Evolutionary conservation across 2,113 vertebrate genomes (phyloP), one percentile per base, ranked within the genome.

Genomic region (Limnothrissa miodon): DNA sequence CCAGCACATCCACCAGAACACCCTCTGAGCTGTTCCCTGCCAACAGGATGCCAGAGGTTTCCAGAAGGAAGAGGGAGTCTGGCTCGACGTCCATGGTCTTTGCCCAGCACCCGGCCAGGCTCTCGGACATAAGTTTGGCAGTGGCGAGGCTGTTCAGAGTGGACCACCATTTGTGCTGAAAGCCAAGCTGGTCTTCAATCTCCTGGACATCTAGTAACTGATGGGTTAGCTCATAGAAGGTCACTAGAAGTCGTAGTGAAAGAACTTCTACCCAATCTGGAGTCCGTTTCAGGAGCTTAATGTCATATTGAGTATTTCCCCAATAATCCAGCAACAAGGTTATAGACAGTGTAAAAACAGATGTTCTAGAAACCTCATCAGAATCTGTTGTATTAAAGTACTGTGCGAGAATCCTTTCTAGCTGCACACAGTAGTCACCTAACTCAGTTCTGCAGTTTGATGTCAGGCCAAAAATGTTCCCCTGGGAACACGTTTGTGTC

Each of bases 161-260:
- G 0, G 80, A 85, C 0, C 87, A 90, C 93, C 94, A 87, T 2
- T 87, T 89, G 42, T 83, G 10, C 82, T 91, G 93, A 39, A 93
- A 90, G 44, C 84, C 88, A 5, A 80, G 2, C 1, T 81, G 62
- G 70, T 62, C 23, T 6, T 0, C 1, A 0, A 84, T 1, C 46
- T 84, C 66, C 51, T 87, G 86, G 13, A 83, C 56, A 0, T 90
- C 84, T 36, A 82, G 88, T 66, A 92, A 45, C 85, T 84, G 88
- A n/a, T 92, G 81, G 74, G 95, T 66, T 0, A 91, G 90, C 79
- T 94, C 96, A 42, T 91, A 92, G 45, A 93, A 91, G 1, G 74
- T 88, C 3, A 96, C 85, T 45, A 94, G 83, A 48, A 96, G 90
- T 83, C 92, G 94, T 1, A 95, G 92, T 46, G 94, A 94, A 9